Base-by-base conservation (phyloP, 2,888 invertebrate species). In the Dynastes maya region DNA sequence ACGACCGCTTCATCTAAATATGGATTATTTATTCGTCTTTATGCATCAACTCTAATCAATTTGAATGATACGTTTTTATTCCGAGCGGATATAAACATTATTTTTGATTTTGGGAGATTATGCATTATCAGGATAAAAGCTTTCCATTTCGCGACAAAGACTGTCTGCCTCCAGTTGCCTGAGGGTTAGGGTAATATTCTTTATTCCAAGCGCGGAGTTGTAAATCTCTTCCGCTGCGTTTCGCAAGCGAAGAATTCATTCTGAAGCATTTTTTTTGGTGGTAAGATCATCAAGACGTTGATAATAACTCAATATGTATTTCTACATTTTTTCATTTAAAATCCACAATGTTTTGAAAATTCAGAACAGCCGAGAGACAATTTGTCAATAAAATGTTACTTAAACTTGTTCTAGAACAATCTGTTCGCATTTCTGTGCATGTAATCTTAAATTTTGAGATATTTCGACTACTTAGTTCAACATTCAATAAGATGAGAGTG, bases 1-100 rank as follows among this genome's bases (percentile, higher is more conserved):
- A 87, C 86, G 86, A 87, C 85, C 87, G 86, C 84, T 87, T 87
- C 87, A 86, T 87, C 87, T 86, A 85, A 87, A 87, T 86, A 85
- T 84, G 86, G 86, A 87, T 88, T 87, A 87, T 87, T 87, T 87
- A 87, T 87, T 87, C 86, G 86, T 85, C 85, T 86, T 85, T 85
- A 83, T 84, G 84, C 86, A 86, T 87, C 87, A 87, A 84, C 85
- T 86, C 84, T 87, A 86, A 88, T 88, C 86, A 88, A 84, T 83
- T 85, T 86, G 86, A 87, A 86, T 86, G 87, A 87, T 87, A 87
- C 86, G 86, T 85, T 84, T 85, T 85, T 85, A 85, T 85, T 83
- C 81, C 79, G 83, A 85, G 85, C 85, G 86, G 85, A 85, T 87
- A 84, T 83, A 85, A 85, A 85, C 87, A 86, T 87, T 86, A 87